These are phyloP conservation scores for Meta bourneti DNA, from an alignment of 2,888 invertebrate genomes.

Conservation along the genomic window DNA sequence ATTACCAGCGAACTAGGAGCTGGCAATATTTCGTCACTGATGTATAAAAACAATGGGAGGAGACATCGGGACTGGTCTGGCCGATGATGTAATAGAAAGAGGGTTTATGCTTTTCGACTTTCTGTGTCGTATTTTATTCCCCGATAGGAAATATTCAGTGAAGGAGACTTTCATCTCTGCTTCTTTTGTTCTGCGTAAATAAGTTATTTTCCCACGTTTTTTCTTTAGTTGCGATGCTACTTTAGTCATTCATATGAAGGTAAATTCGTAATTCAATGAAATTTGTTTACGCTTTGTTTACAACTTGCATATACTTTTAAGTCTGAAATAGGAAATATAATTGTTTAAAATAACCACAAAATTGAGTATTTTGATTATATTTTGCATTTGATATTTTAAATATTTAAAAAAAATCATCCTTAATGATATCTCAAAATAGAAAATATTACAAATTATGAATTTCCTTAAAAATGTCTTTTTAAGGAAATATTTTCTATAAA, in stretches of 20 bases:
- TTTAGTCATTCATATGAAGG: too few species aligned
- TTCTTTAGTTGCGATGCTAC: too few species aligned
- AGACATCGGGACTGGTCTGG: constrained; percentile 58
- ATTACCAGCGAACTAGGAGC: constrained; percentile 49
- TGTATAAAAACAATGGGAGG: constrained; percentile 53
- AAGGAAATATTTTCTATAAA: too few species aligned
- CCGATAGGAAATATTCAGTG: background rate
- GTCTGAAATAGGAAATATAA: too few species aligned
- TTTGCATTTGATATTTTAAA: background rate
- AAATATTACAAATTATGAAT: background rate
- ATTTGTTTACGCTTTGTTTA: too few species aligned
- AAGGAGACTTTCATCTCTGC: background rate
- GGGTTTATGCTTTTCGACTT: constrained; percentile 52
- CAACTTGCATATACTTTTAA: too few species aligned
- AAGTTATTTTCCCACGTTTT: too few species aligned
- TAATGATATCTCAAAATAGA: background rate
- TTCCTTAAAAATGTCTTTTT: background rate
- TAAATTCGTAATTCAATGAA: too few species aligned
- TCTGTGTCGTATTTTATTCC: constrained; percentile 35
- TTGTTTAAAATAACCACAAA: background rate
- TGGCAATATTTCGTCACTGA: constrained; percentile 49
- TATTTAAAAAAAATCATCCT: constrained; percentile 12
- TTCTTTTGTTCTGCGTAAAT: background rate
- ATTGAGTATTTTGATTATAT: background rate
- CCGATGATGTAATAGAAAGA: constrained; percentile 37